phyloP scores from a whole-genome alignment of 2,113 vertebrate species.

The Equus przewalskii region DNA sequence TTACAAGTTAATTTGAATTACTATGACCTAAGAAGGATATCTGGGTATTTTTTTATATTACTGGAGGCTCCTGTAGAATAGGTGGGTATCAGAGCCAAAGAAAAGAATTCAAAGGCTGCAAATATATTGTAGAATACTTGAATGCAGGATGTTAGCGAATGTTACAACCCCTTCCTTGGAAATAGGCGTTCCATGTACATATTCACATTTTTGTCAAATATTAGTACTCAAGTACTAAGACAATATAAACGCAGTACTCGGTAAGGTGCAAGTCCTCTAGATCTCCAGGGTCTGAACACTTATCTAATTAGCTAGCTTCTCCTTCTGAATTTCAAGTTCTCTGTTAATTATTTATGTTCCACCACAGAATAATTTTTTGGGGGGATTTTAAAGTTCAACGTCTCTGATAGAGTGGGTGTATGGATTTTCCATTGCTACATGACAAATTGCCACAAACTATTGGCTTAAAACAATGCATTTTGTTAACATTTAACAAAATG shows the following conservation, averaged over 20 bases:
- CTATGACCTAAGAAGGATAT: not conserved
- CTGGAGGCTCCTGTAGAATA: not conserved
- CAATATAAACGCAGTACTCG: not conserved
- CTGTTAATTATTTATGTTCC: not conserved
- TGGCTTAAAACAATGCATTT: not conserved
- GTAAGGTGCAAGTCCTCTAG: not conserved
- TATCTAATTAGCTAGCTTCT: not conserved
- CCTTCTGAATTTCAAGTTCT: not conserved
- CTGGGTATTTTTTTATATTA: constrained; percentile 7
- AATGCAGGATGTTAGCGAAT: not conserved
- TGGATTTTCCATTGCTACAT: not conserved
- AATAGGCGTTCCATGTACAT: not conserved
- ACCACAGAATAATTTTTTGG: not conserved
- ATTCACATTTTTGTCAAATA: not conserved
- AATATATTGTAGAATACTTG: not conserved
- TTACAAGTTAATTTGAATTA: constrained; percentile 47
- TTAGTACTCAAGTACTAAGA: not conserved
- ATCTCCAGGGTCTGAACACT: not conserved
- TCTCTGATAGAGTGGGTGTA: not conserved
- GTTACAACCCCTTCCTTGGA: not conserved
- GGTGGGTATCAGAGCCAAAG: not conserved
- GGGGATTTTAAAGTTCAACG: not conserved
- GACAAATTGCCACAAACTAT: not conserved
- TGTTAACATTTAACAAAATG: not conserved
- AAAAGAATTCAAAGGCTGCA: constrained; percentile 33